Conservation (phyloP, 2,888 invertebrate species). For the Caradrina kadenii region DNA sequence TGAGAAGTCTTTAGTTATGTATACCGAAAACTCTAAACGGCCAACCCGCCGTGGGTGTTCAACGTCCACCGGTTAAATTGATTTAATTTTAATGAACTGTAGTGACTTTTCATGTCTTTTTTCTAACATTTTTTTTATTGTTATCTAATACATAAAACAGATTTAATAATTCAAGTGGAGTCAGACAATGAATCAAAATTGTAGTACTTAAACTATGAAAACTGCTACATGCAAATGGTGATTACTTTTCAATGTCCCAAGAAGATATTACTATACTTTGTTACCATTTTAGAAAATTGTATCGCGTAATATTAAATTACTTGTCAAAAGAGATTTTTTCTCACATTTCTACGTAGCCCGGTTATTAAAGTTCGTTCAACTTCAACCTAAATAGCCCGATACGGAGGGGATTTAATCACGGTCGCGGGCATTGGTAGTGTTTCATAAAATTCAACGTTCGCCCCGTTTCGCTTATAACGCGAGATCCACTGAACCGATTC, state of each 20-base stretch:
- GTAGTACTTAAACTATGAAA: background rate
- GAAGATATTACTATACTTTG: slow-evolving; percentile 26
- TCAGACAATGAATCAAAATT: background rate
- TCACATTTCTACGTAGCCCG: slow-evolving; percentile 54
- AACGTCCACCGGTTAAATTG: too few species aligned
- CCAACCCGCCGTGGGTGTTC: too few species aligned
- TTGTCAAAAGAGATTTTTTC: slow-evolving; percentile 53
- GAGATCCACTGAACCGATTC: slow-evolving; percentile 61
- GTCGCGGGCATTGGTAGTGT: slow-evolving; percentile 65
- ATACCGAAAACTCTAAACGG: too few species aligned
- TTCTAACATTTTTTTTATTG: too few species aligned
- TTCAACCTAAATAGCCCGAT: slow-evolving; percentile 64
- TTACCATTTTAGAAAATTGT: slow-evolving; percentile 37
- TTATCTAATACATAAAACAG: too few species aligned
- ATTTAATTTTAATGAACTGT: too few species aligned
- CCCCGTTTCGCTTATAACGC: slow-evolving; percentile 61
- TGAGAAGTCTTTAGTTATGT: slow-evolving; percentile 24
- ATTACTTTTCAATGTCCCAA: slow-evolving; percentile 2
- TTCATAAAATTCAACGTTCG: slow-evolving; percentile 67
- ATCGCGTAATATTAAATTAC: slow-evolving; percentile 52
- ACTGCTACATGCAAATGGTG: background rate
- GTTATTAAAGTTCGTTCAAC: slow-evolving; percentile 67
- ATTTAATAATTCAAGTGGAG: background rate
- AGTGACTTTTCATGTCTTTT: too few species aligned
- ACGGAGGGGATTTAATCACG: slow-evolving; percentile 66